These are phyloP conservation scores for Echiichthys vipera DNA, from an alignment of 2,797 vertebrate species.

Conservation along the genomic window DNA sequence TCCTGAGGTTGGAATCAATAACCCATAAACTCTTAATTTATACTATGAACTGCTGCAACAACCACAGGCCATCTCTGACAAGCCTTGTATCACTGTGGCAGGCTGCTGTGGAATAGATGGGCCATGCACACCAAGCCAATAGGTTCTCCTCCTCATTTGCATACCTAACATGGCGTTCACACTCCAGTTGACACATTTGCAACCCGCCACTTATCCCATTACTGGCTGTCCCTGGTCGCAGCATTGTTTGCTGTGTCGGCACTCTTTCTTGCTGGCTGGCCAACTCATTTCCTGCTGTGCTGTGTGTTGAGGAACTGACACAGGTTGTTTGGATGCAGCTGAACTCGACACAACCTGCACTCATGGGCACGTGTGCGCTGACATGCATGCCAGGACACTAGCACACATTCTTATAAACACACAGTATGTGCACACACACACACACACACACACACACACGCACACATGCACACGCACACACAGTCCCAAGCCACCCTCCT, in stretches of 20 bases:
- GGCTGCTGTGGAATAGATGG: slow-evolving; percentile 63
- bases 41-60: slow-evolving; percentile 35
- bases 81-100: slow-evolving; percentile 49
- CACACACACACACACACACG: not conserved
- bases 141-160: slow-evolving; percentile 73
- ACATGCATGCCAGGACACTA: slow-evolving; percentile 4
- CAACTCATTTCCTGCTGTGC: slow-evolving; percentile 43
- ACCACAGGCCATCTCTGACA: slow-evolving; percentile 46
- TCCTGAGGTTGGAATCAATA: slow-evolving; percentile 58
- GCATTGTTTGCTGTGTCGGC: slow-evolving; percentile 76
- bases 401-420: not conserved
- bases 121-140: slow-evolving; percentile 59
- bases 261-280: slow-evolving; percentile 63
- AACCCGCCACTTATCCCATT: slow-evolving; percentile 81
- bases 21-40: slow-evolving; percentile 63
- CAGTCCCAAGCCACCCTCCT: not conserved
- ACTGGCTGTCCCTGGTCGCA: slow-evolving; percentile 64
- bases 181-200: slow-evolving; percentile 81
- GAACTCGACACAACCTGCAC: slow-evolving; percentile 36
- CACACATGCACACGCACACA: not conserved
- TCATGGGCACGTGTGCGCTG: not conserved
- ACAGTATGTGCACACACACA: not conserved
- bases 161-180: slow-evolving; percentile 78
- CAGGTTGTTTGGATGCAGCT: slow-evolving; percentile 46
- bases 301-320: slow-evolving; percentile 30